Conservation (phyloP, 1,140 invertebrate genomes). For the Penaeus indicus region DNA sequence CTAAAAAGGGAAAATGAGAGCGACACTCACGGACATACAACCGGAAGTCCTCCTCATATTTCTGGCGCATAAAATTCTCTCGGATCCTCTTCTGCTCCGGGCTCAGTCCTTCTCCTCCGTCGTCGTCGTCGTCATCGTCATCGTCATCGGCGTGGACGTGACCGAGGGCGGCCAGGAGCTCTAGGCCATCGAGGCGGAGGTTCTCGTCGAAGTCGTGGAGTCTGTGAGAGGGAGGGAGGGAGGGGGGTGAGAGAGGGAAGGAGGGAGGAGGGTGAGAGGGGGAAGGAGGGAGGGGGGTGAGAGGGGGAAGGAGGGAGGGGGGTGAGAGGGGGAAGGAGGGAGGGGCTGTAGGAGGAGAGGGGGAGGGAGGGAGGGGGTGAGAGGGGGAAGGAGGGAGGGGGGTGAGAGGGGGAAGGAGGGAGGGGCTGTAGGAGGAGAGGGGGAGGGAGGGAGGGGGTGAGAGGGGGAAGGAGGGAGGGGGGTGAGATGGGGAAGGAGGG, state of each 20-base stretch:
- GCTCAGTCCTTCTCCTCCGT: not conserved
- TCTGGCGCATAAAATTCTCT: not conserved
- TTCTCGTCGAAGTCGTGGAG: conserved; percentile 87
- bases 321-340: too few species aligned
- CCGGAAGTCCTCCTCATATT: not conserved
- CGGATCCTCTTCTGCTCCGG: not conserved
- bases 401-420: not conserved
- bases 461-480: not conserved
- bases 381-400: not conserved
- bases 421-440: not conserved
- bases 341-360: not conserved
- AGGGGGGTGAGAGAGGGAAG: not conserved
- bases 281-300: not conserved
- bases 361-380: not conserved
- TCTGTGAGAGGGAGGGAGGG: conserved; percentile 70
- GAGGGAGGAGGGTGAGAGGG: not conserved
- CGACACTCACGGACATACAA: conserved; percentile 5
- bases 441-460: not conserved
- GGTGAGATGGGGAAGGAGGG: not conserved
- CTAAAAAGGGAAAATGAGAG: not conserved
- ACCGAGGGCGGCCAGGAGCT: conserved; percentile 77
- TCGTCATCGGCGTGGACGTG: conserved; percentile 71
- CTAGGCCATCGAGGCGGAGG: conserved; percentile 83
- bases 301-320: not conserved
- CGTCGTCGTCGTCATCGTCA: conserved; percentile 34